These are phyloP conservation scores for Amphipoea lucens DNA, from an alignment of 2,888 invertebrate species.

Conservation along the genomic window DNA sequence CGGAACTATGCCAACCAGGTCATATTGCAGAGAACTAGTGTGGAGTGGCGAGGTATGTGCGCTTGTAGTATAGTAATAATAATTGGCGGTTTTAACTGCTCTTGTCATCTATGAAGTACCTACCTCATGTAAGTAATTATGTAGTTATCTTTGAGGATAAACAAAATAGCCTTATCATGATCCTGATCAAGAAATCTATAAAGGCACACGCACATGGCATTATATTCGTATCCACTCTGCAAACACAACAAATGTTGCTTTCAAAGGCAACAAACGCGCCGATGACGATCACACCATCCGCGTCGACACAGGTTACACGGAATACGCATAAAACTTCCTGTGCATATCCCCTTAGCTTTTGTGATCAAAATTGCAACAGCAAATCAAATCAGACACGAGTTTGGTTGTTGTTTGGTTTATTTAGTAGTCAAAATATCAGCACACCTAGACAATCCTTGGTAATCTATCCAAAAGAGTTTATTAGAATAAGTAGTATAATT, in stretches of 20 bases:
- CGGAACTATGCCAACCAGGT: constrained; percentile 50
- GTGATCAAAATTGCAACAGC: not conserved
- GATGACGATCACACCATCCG: not conserved
- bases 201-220: not conserved
- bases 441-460: not conserved
- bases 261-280: not conserved
- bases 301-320: not conserved
- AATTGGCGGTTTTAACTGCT: not conserved
- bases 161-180: not conserved
- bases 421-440: not conserved
- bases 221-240: not conserved
- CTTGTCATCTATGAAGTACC: not conserved
- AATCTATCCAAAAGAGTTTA: not conserved
- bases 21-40: constrained; percentile 36
- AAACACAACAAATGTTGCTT: not conserved
- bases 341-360: not conserved
- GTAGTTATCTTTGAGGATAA: not conserved
- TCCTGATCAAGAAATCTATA: not conserved
- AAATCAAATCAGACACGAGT: not conserved
- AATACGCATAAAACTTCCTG: no score
- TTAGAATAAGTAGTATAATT: constrained; percentile 25
- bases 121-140: not conserved
- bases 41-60: constrained; percentile 1
- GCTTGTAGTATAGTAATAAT: not conserved
- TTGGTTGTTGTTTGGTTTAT: not conserved